phyloP scores from a whole-genome alignment of 1,140 invertebrate species.

The Bombus waltoni region DNA sequence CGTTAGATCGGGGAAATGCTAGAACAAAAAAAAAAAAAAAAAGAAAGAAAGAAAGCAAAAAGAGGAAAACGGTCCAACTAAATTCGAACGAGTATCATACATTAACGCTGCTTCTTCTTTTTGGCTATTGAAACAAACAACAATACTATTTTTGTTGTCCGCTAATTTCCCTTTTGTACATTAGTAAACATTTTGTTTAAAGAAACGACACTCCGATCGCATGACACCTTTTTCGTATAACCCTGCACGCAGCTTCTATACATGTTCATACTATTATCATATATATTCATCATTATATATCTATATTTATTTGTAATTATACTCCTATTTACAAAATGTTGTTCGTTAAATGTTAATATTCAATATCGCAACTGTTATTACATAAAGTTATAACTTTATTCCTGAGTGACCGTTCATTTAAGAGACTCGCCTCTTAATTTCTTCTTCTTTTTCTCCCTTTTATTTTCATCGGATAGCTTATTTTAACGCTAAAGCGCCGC shows the following conservation, averaged over 20 bases:
- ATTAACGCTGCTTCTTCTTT: neutral
- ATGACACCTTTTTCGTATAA: conserved; percentile 11
- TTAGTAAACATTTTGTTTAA: no score
- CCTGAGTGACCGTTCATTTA: conserved; percentile 78
- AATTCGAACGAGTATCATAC: neutral
- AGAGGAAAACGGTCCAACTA: no score
- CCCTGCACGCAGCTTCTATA: conserved; percentile 46
- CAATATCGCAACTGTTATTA: conserved; percentile 76
- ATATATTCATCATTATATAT: conserved; percentile 56
- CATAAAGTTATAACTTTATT: conserved; percentile 73
- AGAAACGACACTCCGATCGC: conserved; percentile 16
- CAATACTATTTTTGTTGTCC: neutral
- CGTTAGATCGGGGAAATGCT: neutral
- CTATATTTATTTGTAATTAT: conserved; percentile 73
- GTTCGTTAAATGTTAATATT: conserved; percentile 76
- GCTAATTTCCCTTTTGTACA: neutral
- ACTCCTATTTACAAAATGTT: conserved; percentile 78
- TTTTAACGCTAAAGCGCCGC: conserved; percentile 39
- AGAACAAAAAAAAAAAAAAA: neutral
- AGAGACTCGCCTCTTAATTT: conserved; percentile 62
- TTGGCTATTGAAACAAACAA: no score
- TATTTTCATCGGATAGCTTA: conserved; percentile 46
- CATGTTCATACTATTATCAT: conserved; percentile 37
- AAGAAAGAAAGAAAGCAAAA: neutral
- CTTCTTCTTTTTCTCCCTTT: neutral